Conservation (phyloP, 2,113 vertebrate species). For the Nicator chloris region DNA sequence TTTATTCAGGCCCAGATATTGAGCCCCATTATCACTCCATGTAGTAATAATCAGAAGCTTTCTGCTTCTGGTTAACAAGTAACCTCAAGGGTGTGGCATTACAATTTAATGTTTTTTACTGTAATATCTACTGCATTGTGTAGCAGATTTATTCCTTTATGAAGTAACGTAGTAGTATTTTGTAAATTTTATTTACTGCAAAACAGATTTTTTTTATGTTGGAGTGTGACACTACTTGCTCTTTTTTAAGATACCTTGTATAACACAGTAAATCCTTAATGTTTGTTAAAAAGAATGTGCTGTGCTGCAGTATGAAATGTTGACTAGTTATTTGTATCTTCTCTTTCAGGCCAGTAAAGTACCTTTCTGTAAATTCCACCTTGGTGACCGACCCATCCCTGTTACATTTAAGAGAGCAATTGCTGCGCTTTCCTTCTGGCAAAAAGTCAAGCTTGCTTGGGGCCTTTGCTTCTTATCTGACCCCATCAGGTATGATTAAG, state of each 20-base stretch:
- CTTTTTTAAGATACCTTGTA: background rate
- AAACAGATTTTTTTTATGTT: background rate
- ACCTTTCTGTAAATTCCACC: conserved; percentile 97
- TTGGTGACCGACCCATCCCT: conserved; percentile 95
- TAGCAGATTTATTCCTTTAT: background rate
- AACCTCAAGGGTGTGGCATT: background rate
- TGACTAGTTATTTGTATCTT: background rate
- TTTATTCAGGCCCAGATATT: background rate
- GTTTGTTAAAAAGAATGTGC: accelerated
- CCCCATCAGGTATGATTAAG: conserved; percentile 89
- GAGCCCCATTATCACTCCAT: background rate
- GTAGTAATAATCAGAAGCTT: background rate
- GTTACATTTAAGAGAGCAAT: conserved; percentile 98
- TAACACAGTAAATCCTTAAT: background rate
- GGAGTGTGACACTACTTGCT: background rate
- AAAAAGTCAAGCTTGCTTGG: conserved; percentile 96
- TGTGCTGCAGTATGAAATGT: background rate
- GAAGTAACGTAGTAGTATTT: background rate
- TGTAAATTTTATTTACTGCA: background rate
- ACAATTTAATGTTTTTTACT: background rate
- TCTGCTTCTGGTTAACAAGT: background rate
- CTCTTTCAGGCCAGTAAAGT: conserved; percentile 87
- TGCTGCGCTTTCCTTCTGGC: conserved; percentile 95
- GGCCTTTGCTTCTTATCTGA: conserved; percentile 97
- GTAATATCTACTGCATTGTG: background rate